Evolutionary conservation across 2,888 invertebrate genomes (phyloP).

Genomic region (Meiosimyza platycephala): DNA sequence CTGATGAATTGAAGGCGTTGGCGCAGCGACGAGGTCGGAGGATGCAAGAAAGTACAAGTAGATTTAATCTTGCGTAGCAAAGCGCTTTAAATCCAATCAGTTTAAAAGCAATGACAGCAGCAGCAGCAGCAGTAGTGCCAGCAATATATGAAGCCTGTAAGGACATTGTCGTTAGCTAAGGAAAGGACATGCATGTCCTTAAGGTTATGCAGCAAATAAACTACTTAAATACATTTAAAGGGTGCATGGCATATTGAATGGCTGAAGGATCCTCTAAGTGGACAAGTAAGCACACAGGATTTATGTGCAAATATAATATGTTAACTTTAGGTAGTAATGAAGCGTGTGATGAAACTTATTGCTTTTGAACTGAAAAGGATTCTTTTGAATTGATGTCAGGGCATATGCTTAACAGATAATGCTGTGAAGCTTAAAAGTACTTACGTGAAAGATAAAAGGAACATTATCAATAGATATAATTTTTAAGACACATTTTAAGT

Average conservation of each 20-base stretch:
- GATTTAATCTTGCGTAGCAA: slow-evolving; percentile 29
- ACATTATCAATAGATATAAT: too few species aligned
- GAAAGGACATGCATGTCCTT: not conserved
- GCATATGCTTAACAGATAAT: too few species aligned
- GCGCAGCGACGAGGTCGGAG: too few species aligned
- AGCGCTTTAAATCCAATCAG: slow-evolving; percentile 36
- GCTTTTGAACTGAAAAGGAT: too few species aligned
- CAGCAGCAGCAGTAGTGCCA: not conserved
- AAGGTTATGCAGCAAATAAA: not conserved
- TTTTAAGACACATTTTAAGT: too few species aligned
- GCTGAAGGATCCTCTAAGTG: slow-evolving; percentile 14
- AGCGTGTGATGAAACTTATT: slow-evolving; percentile 30
- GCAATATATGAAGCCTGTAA: not conserved
- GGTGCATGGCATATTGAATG: not conserved
- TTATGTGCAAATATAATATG: slow-evolving; percentile 34
- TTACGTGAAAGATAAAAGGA: too few species aligned
- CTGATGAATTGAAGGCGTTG: too few species aligned
- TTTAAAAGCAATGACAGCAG: slow-evolving; percentile 6
- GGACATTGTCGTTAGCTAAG: not conserved
- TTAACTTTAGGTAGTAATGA: slow-evolving; percentile 30
- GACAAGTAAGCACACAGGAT: slow-evolving; percentile 14
- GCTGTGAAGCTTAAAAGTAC: too few species aligned
- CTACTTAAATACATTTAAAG: not conserved
- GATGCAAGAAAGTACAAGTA: not conserved
- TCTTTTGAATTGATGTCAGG: too few species aligned